Evolutionary conservation across 2,888 invertebrate species (phyloP), one percentile per base, ranked within the genome.

Genomic region (Adelphocoris suturalis): DNA sequence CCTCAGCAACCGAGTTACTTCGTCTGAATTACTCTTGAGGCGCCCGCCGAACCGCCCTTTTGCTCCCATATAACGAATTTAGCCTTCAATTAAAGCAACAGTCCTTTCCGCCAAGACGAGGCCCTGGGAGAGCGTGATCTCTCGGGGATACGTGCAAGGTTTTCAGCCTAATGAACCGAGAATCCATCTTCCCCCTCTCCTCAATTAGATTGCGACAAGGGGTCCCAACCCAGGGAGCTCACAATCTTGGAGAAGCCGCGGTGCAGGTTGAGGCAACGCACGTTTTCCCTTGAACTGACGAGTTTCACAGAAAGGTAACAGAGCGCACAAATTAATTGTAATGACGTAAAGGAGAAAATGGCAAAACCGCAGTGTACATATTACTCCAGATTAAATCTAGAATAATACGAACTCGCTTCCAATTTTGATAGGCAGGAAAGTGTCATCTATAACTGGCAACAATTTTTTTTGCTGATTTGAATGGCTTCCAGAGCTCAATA

Each of bases 1-100:
- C 52, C 82, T 52, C 19, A 23, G 23, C 85, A 85, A 85, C 85
- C 28, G 37, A 57, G 61, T 85, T 85, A 85, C 85, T 85, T 27
- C 68, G 68, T 68, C 68, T 68, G 68, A 68, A 68, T 68, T 68
- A 68, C 68, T 46, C 78, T 47, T 16, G 78, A 80, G 46, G 37
- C 78, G 37, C 47, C 78, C 78, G n/a, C 78, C 68, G 27, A 47
- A 80, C 78, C 47, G n/a, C 19, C 78, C 37, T 80, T 27, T 80
- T 37, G 78, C 47, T 80, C 47, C 37, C 78, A 80, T 80, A 80
- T 80, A 80, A 80, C 47, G 78, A 80, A 80, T 80, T 80, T 80
- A 80, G 78, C 78, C 19, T 80, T 80, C 78, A 80, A 80, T 80
- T 80, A 80, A 80, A 80, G 46, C 78, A 47, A 47, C 68, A 68